Evolutionary conservation across 2,113 vertebrate species (phyloP).

Genomic region (Ailurus styani): DNA sequence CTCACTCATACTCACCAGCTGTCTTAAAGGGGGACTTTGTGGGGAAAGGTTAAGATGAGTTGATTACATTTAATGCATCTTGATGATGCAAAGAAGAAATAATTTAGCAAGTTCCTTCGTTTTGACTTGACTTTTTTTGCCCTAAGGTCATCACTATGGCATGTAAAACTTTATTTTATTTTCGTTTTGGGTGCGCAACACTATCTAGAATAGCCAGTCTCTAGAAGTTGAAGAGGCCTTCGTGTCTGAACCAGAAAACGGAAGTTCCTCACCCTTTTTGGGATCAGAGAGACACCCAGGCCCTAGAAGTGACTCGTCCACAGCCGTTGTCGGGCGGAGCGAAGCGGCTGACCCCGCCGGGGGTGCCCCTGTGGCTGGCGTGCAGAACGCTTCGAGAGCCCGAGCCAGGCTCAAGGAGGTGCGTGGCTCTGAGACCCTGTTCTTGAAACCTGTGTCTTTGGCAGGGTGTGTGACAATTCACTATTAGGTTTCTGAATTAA

Average conservation of each 20-base stretch:
- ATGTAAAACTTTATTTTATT: constrained; percentile 17
- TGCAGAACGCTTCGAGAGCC: constrained; percentile 81
- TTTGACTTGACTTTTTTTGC: background rate
- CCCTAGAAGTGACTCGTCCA: constrained; percentile 68
- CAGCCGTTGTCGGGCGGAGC: constrained; percentile 74
- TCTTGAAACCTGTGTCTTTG: background rate
- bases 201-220: constrained; percentile 53
- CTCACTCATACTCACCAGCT: background rate
- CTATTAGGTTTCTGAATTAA: background rate
- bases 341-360: constrained; percentile 74
- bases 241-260: constrained; percentile 55
- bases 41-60: background rate
- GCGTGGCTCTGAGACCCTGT: constrained; percentile 45
- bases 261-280: background rate
- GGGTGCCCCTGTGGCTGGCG: constrained; percentile 58
- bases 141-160: background rate
- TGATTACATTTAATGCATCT: background rate
- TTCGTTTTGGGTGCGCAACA: background rate
- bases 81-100: background rate
- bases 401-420: constrained; percentile 89
- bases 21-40: background rate
- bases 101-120: background rate
- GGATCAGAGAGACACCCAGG: constrained; percentile 71
- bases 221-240: constrained; percentile 33
- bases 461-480: background rate